phyloP scores from a whole-genome alignment of 2,797 vertebrate genomes.

The Poeciliopsis paucimaculata region DNA sequence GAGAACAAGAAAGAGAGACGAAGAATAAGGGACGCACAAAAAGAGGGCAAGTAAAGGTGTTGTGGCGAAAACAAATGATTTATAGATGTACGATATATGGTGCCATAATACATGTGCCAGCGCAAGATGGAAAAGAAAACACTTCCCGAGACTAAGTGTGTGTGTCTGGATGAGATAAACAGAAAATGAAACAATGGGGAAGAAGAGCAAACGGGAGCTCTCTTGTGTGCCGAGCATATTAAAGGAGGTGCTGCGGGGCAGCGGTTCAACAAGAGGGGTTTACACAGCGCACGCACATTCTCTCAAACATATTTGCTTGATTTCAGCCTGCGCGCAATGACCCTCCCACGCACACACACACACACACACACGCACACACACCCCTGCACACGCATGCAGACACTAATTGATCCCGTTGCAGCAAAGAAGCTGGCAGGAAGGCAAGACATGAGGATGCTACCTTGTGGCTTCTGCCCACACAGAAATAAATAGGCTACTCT shows the following conservation, averaged over 20 bases:
- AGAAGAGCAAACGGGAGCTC: constrained; percentile 41
- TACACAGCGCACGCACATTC: constrained; percentile 17
- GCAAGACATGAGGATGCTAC: constrained; percentile 52
- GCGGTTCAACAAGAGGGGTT: constrained; percentile 33
- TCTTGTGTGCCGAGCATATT: constrained; percentile 63
- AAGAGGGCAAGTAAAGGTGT: constrained; percentile 10
- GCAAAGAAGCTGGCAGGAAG: constrained; percentile 53
- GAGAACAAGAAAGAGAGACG: not conserved
- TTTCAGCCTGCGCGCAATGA: constrained; percentile 42
- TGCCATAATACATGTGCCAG: not conserved
- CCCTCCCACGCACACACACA: constrained; percentile 48
- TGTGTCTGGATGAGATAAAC: constrained; percentile 14
- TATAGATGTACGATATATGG: constrained; percentile 1
- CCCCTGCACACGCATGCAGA: constrained; percentile 35
- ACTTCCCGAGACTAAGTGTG: constrained; percentile 18
- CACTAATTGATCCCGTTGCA: constrained; percentile 77
- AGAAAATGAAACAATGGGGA: constrained; percentile 22
- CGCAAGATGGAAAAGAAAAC: constrained; percentile 17
- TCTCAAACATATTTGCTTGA: constrained; percentile 40
- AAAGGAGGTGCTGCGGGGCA: constrained; percentile 50
- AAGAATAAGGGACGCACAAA: not conserved
- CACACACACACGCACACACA: constrained; percentile 23
- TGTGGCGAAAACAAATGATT: constrained; percentile 24
- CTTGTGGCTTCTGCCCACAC: constrained; percentile 62
- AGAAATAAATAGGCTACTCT: constrained; percentile 61